These are phyloP conservation scores for Campaea margaritaria DNA, from an alignment of 2,888 invertebrate genomes.

Conservation along the genomic window DNA sequence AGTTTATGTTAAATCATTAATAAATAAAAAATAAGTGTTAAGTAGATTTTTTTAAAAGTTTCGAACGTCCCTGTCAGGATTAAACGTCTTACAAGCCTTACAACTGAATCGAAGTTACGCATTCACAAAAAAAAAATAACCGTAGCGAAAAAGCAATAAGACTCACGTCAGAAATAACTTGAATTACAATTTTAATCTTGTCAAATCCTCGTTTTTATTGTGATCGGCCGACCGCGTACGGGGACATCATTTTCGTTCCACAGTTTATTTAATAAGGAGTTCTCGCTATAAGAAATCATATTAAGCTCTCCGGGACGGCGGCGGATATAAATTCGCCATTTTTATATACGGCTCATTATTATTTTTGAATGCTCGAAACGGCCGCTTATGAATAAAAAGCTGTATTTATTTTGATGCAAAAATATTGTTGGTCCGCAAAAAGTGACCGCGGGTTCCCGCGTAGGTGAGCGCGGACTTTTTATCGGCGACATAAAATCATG, in stretches of 20 bases:
- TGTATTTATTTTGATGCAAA: conserved; percentile 79
- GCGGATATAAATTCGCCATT: conserved; percentile 79
- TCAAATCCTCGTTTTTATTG: conserved; percentile 84
- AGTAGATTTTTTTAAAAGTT: conserved; percentile 5
- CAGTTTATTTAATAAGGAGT: conserved; percentile 81
- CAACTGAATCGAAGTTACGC: conserved; percentile 50
- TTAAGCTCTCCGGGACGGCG: conserved; percentile 59
- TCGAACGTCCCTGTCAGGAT: conserved; percentile 55
- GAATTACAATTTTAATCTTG: conserved; percentile 85
- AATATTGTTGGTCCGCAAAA: conserved; percentile 72
- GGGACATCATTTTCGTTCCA: conserved; percentile 79
- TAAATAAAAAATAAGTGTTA: not conserved
- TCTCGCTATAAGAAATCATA: conserved; percentile 79
- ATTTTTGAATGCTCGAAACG: conserved; percentile 74
- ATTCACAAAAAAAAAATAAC: conserved; percentile 55
- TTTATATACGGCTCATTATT: conserved; percentile 82
- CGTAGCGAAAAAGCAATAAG: conserved; percentile 82
- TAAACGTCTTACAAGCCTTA: conserved; percentile 47
- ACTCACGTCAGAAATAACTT: conserved; percentile 80
- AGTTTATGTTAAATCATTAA: too few relatives aligned
- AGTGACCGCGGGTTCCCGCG: conserved; percentile 50
- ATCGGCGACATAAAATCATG: conserved; percentile 51
- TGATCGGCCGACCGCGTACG: conserved; percentile 63
- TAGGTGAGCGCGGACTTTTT: conserved; percentile 46
- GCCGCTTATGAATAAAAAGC: conserved; percentile 79